Base-by-base conservation (phyloP, 2,888 invertebrate genomes). In the Platycheirus albimanus region DNA sequence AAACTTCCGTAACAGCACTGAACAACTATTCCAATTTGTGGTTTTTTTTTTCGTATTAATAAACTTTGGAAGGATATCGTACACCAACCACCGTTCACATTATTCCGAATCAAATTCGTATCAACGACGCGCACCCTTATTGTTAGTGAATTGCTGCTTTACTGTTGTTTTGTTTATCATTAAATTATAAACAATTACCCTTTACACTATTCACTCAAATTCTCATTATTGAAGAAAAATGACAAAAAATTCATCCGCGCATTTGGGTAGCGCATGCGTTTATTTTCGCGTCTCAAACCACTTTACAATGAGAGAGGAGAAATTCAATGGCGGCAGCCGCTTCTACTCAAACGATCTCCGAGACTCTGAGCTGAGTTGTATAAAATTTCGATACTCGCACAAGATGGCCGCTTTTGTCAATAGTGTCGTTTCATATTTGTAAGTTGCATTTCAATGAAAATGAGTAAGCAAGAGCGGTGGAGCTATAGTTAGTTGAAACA, bases 271-370 rank as follows among this genome's bases (percentile, higher is more conserved):
- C 87, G 86, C 86, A 87, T 88, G 88, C 88, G 88, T 87, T 85
- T 86, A 85, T 87, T 86, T 87, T 87, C 88, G 88, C 89, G 89
- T 88, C 88, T 89, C 88, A 88, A 88, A 88, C 87, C 88, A 87
- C 87, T 88, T 87, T 89, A 71, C 81, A 43, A 45, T 64, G 79
- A 58, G 72, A 69, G 84, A 71, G 70, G 28, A 84, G 61, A 49
- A 74, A 84, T 84, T 75, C 36, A 61, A 84, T 83, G 78, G 83
- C 74, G 83, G 64, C 72, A 74, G 72, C 67, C 77, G 69, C 63
- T 69, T 72, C 2, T 11, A 41, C 58, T 58, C 77, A 77, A 41
- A 17, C 33, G 81, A 77, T 72, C 77, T 72, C 67, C 43, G 61
- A 61, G 43, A 28, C 61, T 77, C 72, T 54, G 54, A 77, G 77